phyloP scores from a whole-genome alignment of 1,140 invertebrate species.

The Trichogramma pretiosum region DNA sequence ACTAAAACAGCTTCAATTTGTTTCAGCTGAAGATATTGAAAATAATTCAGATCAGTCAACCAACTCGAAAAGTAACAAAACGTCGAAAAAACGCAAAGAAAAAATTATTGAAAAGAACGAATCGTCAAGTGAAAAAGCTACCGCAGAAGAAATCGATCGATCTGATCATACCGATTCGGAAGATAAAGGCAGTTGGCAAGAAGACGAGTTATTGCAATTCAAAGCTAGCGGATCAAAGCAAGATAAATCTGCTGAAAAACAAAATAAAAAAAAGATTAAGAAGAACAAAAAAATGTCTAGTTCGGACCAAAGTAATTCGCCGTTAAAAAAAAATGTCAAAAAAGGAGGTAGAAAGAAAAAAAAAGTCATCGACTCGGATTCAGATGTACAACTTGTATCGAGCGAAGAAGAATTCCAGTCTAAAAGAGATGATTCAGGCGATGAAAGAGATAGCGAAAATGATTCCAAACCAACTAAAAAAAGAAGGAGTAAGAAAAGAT shows the following conservation, averaged over 20 bases:
- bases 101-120: conserved; percentile 25
- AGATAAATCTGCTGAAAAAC: conserved; percentile 23
- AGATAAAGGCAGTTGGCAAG: conserved; percentile 30
- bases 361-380: conserved; percentile 35
- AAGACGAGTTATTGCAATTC: conserved; percentile 30
- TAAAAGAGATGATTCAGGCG: conserved; percentile 15
- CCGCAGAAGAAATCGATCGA: conserved; percentile 4
- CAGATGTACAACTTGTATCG: conserved; percentile 24
- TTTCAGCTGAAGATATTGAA: no score
- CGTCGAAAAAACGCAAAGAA: conserved; percentile 16
- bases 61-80: no score
- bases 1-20: no score
- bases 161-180: background rate
- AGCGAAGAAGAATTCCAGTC: conserved; percentile 19
- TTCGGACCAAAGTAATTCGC: conserved; percentile 7
- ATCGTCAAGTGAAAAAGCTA: conserved; percentile 23
- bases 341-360: conserved; percentile 10
- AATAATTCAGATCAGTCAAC: no score
- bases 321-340: conserved; percentile 22
- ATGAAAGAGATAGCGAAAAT: conserved; percentile 9
- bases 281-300: conserved; percentile 16
- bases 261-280: conserved; percentile 22
- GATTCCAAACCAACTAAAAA: conserved; percentile 20
- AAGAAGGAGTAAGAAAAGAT: conserved; percentile 21
- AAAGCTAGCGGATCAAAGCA: conserved; percentile 32